Conservation (phyloP, 2,113 vertebrate genomes). For the Felis chaus region DNA sequence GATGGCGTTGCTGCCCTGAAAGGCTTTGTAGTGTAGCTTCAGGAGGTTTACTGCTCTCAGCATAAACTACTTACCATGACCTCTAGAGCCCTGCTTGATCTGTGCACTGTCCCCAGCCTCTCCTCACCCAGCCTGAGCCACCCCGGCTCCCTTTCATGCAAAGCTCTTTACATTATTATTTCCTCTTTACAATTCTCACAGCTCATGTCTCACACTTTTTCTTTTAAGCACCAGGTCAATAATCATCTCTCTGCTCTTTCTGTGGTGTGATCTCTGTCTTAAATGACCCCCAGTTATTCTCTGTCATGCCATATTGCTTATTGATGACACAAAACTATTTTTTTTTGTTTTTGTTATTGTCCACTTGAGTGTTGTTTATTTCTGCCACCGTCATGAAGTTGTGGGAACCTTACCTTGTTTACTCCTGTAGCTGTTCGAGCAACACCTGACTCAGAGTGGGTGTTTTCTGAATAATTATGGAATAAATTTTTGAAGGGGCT, state of each 20-base stretch:
- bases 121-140: background rate
- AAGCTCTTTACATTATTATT: background rate
- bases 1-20: background rate
- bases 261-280: background rate
- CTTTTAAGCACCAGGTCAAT: background rate
- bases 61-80: background rate
- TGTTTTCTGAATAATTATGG: background rate
- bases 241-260: background rate
- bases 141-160: background rate
- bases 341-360: background rate
- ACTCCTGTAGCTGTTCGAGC: background rate
- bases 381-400: background rate
- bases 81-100: background rate
- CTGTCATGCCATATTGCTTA: background rate
- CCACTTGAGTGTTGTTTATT: background rate
- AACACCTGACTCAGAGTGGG: background rate
- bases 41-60: background rate
- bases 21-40: background rate
- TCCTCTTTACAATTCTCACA: background rate
- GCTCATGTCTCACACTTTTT: background rate
- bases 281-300: background rate
- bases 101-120: background rate
- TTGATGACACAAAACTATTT: background rate
- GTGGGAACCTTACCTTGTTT: background rate
- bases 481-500: constrained; percentile 1